A percentile compares a stretch with the other conserved stretches of the same genome.
Conservation (phyloP, 2,113 vertebrate species). For the Entomyzon cyanotis region DNA sequence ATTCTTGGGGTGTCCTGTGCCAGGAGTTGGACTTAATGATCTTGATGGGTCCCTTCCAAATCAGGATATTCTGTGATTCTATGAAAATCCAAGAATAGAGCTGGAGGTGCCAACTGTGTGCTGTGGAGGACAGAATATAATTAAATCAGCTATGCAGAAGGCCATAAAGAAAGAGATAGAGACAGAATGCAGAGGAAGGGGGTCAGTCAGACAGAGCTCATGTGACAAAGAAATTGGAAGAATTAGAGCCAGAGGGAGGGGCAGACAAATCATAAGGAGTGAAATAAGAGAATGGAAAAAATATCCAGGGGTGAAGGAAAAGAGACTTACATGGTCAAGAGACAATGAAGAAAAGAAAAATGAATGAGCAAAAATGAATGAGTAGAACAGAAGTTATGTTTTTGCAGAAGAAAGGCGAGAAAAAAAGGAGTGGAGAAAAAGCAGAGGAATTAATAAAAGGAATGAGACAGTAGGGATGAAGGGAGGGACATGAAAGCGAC, state of each 20-base stretch:
- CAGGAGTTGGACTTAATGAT: rapidly evolving
- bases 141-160: background rate
- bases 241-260: background rate
- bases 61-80: background rate
- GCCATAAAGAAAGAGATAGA: background rate
- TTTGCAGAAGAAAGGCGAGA: background rate
- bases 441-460: conserved; percentile 25
- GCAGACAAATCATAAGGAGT: background rate
- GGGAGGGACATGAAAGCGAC: background rate
- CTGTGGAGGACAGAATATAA: background rate
- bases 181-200: background rate
- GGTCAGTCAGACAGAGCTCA: background rate
- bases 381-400: background rate
- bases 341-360: background rate
- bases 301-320: background rate
- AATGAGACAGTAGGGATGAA: conserved; percentile 32
- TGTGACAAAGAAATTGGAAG: background rate
- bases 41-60: background rate
- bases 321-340: background rate
- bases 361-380: background rate
- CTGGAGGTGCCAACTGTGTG: background rate
- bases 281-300: background rate
- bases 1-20: background rate
- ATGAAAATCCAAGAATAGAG: rapidly evolving
- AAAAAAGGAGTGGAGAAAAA: background rate